A percentile compares a stretch with the other conserved stretches of the same genome.
Evolutionary conservation across 64 coral and sea anemone species (phyloP).

Genomic region (Porites australiensis): DNA sequence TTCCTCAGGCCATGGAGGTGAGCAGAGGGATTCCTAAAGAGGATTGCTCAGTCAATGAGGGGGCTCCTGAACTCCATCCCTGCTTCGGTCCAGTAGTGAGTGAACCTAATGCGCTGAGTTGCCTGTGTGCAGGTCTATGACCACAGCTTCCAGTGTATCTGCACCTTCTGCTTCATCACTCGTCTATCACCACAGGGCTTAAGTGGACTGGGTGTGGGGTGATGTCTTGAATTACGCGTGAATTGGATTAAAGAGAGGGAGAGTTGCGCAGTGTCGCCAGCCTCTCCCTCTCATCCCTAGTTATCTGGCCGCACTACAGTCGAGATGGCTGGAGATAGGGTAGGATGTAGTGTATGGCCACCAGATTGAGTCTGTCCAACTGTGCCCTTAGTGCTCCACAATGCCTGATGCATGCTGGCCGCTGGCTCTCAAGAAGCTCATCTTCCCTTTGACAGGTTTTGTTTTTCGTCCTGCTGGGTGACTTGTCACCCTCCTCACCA

Average conservation of each 20-base stretch:
- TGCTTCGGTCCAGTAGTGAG: slow-evolving; percentile 11
- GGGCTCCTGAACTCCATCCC: slow-evolving; percentile 28
- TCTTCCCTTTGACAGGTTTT: slow-evolving; percentile 60
- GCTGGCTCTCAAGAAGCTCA: background rate
- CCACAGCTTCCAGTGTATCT: slow-evolving; percentile 42
- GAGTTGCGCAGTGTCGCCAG: background rate
- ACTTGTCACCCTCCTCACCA: slow-evolving; percentile 62
- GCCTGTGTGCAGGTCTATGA: slow-evolving; percentile 38
- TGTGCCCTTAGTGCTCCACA: too few relatives aligned
- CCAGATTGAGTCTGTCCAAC: too few relatives aligned
- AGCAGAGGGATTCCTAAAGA: background rate
- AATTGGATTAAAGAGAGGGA: background rate
- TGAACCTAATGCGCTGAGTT: background rate
- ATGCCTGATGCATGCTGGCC: background rate
- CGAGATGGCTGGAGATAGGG: background rate
- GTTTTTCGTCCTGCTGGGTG: slow-evolving; percentile 59
- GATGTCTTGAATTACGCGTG: background rate
- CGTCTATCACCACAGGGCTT: slow-evolving; percentile 32
- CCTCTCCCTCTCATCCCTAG: background rate
- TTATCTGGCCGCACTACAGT: background rate
- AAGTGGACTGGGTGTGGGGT: background rate
- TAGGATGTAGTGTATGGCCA: background rate
- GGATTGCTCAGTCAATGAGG: background rate
- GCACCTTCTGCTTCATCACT: slow-evolving; percentile 8
- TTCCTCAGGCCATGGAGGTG: background rate